Base-by-base conservation (phyloP, 2,113 vertebrate genomes). In the Rhea americana region DNA sequence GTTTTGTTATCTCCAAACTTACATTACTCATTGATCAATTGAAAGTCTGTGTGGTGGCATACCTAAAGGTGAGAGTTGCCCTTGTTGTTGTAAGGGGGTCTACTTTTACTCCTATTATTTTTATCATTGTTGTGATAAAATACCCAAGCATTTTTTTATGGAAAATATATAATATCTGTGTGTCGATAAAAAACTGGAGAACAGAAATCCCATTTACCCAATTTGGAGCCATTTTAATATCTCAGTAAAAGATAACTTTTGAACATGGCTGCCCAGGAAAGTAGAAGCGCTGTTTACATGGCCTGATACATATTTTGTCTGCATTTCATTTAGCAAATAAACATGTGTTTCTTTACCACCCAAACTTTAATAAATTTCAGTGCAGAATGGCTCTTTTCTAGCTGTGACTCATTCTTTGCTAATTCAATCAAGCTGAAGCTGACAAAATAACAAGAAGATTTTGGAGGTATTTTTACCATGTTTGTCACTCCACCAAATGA, bases 391-490 rank as follows among this genome's bases (percentile, higher is more conserved):
- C 87, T 97, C 93, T 94, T 96, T 97, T 97, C 96, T 91, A 97
- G 86, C 96, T 80, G 39, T 97, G 95, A 97, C 89, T 96, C 95
- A 96, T 96, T 96, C 95, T 85, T 92, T 96, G 95, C 91, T 97
- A 97, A 97, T 96, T 95, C 91, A 74, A 94, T 97, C 96, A 96
- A 94, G 96, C 88, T 95, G 94, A 92, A 95, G 90, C 96, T 97
- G 96, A 97, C 96, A 97, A 97, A 96, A 91, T 82, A 95, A 82
- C 13, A 74, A 37, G 30, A 87, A 89, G 95, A 95, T 97, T 98
- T 97, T 97, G 84, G 93, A 97, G 96, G 93, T 95, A 95, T 94
- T 97, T 98, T 96, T 94, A 94, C 92, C 94, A 67, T 96, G 95
- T 97, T 97, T 96, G 90, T 96, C 95, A 96, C 92, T 94, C 85